These are phyloP conservation scores for Amblyraja radiata DNA, from an alignment of 2,797 vertebrate species.

Conservation along the genomic window DNA sequence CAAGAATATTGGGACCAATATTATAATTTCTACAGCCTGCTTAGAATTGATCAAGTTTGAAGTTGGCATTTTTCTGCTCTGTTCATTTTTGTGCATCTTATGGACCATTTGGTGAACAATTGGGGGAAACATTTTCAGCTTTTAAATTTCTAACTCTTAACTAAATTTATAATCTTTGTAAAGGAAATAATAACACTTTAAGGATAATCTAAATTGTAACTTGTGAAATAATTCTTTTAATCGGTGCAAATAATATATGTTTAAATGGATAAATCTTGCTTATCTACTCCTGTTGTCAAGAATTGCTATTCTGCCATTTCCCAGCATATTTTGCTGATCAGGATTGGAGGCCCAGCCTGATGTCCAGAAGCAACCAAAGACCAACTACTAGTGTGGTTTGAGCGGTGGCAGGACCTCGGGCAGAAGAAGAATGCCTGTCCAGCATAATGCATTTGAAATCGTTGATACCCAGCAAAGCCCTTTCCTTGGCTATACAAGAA, in stretches of 20 bases:
- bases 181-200: neutral
- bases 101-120: neutral
- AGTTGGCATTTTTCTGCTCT: neutral
- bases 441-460: too few species aligned
- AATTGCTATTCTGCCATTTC: too few species aligned
- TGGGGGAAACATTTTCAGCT: neutral
- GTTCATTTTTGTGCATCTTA: neutral
- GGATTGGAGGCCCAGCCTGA: too few species aligned
- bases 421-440: too few species aligned
- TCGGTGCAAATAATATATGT: neutral
- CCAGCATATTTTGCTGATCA: too few species aligned
- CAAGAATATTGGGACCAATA: neutral
- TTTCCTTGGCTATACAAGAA: too few species aligned
- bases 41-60: neutral
- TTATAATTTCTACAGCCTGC: neutral
- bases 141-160: neutral
- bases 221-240: neutral
- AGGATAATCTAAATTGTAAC: neutral
- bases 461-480: too few species aligned
- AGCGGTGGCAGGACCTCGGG: too few species aligned
- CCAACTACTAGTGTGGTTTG: too few species aligned
- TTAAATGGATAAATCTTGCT: neutral
- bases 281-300: too few species aligned
- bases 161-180: neutral
- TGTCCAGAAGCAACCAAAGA: too few species aligned